These are phyloP conservation scores for Apodemia zela DNA, from an alignment of 2,888 invertebrate genomes.

Conservation along the genomic window DNA sequence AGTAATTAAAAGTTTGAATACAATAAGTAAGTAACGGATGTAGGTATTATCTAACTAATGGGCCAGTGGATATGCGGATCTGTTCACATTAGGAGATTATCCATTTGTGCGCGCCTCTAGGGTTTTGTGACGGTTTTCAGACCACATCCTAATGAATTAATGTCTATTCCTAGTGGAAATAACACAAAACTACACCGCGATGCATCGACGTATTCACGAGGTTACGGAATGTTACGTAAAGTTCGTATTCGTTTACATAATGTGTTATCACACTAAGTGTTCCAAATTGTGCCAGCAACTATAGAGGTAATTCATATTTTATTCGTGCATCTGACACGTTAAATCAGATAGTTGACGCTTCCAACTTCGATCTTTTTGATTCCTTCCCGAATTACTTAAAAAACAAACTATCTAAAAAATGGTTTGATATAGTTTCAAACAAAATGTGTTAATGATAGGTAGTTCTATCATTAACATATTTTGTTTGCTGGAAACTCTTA, in stretches of 20 bases:
- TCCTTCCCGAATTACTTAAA: too few species aligned
- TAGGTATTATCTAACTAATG: constrained; percentile 35
- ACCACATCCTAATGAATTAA: constrained; percentile 33
- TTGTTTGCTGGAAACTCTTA: too few species aligned
- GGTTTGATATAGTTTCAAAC: too few species aligned
- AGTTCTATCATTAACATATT: too few species aligned
- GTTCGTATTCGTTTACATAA: not conserved
- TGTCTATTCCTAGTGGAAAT: constrained; percentile 29
- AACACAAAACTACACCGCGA: constrained; percentile 8
- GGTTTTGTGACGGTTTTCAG: constrained; percentile 32
- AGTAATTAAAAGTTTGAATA: constrained; percentile 9
- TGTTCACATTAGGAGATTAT: constrained; percentile 34
- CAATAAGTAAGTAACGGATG: constrained; percentile 26
- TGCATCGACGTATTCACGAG: constrained; percentile 6
- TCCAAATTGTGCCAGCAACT: too few species aligned
- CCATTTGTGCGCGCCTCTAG: constrained; percentile 31
- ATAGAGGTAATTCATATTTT: too few species aligned
- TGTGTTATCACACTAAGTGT: too few species aligned
- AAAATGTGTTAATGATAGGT: too few species aligned
- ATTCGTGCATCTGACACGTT: too few species aligned
- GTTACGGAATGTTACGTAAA: not conserved
- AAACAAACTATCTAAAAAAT: too few species aligned
- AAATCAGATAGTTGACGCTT: too few species aligned
- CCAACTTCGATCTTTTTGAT: too few species aligned
- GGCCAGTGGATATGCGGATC: constrained; percentile 25